phyloP scores from a whole-genome alignment of 2,113 vertebrate genomes.

The Grallaria varia region DNA sequence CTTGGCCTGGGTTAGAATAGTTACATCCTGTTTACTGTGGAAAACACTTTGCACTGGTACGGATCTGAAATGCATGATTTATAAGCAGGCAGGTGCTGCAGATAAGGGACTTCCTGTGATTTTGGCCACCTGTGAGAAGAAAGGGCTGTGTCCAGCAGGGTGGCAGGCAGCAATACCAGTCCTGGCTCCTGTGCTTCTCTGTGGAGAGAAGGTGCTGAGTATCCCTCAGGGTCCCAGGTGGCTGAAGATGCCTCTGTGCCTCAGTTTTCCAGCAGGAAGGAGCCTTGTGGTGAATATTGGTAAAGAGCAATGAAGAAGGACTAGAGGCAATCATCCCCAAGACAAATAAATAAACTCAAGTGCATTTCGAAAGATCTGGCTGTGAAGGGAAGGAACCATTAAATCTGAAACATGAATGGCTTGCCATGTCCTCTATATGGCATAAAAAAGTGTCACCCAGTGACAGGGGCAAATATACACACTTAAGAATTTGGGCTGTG shows the following conservation, averaged over 20 bases:
- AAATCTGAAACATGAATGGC: background rate
- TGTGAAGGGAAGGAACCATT: background rate
- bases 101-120: constrained; percentile 15
- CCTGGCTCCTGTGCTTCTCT: background rate
- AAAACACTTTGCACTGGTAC: background rate
- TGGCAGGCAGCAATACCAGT: fast-evolving
- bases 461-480: background rate
- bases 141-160: background rate
- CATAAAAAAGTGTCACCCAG: background rate
- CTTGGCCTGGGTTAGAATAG: background rate
- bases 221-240: background rate
- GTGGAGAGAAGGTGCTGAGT: background rate
- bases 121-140: background rate
- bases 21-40: constrained; percentile 53
- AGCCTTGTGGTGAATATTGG: background rate
- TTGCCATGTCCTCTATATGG: background rate
- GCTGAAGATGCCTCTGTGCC: background rate
- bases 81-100: background rate
- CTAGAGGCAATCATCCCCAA: background rate
- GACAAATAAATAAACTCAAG: background rate
- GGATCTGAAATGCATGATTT: background rate
- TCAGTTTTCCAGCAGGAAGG: background rate
- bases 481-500: background rate
- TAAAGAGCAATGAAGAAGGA: background rate
- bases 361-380: background rate